Evolutionary conservation across 1,140 invertebrate species (phyloP), one percentile per base, ranked within the genome.

Genomic region (Pseudomyrmex pallidus): DNA sequence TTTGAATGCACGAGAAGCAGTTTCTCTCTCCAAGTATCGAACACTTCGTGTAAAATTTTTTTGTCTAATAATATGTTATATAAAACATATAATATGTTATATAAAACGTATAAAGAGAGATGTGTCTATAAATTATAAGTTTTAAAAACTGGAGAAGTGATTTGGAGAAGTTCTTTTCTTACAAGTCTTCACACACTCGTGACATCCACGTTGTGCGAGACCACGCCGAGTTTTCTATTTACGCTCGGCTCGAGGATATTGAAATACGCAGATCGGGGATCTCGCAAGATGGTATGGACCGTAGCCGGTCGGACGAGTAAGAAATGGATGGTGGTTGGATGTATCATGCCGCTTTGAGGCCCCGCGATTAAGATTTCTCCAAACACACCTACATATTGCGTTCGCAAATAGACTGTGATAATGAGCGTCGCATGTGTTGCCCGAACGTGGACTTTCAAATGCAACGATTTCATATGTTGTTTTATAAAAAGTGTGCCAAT

Each of bases 291-390:
- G 70, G 85, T 87, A 87, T 88, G 80, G 74, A 87, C 83, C 77
- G 78, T 85, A 92, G 89, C 90, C 83, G 87, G 86, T 91, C 80
- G 90, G 90, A 70, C 87, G 78, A 87, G 86, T 85, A 86, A 91
- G 89, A 91, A 92, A 84, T 85, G 83, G 84, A 90, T 90, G 88
- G 90, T 85, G 91, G 87, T 73, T 61, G 74, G 56, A 9, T 77
- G 90, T 90, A 92, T 50, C 84, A 7, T 25, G 22, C 10, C 2
- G 9, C 22, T 5, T 12, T 0, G 13, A 66, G 13, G 22, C 86
- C 86, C 86, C 12, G 77, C 20, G 74, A 17, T 20, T 54, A 56
- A 56, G 48, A 7, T 9, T 17, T 9, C 13, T 13, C 9, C 13
- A 10, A 7, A 4, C 48, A 10, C 22, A 2, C n/a, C 68, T 2